These are phyloP conservation scores for Propsilocerus akamusi DNA, from an alignment of 1,140 invertebrate species.

Conservation along the genomic window DNA sequence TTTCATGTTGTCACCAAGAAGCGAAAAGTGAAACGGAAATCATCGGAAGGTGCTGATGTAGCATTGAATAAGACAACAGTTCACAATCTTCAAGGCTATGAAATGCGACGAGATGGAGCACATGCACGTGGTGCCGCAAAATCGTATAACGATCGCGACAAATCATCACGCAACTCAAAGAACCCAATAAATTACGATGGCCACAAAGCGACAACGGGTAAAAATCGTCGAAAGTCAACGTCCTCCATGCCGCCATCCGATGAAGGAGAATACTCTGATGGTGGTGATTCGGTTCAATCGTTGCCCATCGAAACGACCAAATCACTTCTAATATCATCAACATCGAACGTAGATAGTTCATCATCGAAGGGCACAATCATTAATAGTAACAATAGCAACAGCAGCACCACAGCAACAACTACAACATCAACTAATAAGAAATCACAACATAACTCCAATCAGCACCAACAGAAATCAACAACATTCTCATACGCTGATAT, in stretches of 20 bases:
- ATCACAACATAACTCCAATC: constrained; percentile 4
- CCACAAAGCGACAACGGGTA: constrained; percentile 6
- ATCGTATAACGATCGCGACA: not conserved
- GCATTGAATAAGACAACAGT: constrained; percentile 6
- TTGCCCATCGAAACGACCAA: constrained; percentile 36
- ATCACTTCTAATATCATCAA: not conserved
- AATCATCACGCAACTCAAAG: constrained; percentile 15
- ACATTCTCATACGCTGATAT: constrained; percentile 46
- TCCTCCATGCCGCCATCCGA: constrained; percentile 37
- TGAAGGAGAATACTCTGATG: constrained; percentile 39
- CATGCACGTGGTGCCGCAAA: constrained; percentile 2
- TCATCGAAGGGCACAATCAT: too few relatives aligned
- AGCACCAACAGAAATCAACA: constrained; percentile 9
- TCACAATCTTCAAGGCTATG: constrained; percentile 7
- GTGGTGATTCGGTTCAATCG: constrained; percentile 51
- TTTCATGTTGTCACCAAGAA: constrained; percentile 50
- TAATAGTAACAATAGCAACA: not conserved
- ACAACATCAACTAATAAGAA: not conserved
- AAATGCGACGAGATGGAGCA: constrained; percentile 5
- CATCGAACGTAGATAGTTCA: constrained; percentile 1
- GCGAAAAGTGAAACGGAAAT: constrained; percentile 40
- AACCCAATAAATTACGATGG: constrained; percentile 7
- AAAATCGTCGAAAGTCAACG: constrained; percentile 32
- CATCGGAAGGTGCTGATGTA: constrained; percentile 16
- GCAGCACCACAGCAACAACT: not conserved